Conservation (phyloP, 2,888 invertebrate genomes). For the Napeogenes sylphis region DNA sequence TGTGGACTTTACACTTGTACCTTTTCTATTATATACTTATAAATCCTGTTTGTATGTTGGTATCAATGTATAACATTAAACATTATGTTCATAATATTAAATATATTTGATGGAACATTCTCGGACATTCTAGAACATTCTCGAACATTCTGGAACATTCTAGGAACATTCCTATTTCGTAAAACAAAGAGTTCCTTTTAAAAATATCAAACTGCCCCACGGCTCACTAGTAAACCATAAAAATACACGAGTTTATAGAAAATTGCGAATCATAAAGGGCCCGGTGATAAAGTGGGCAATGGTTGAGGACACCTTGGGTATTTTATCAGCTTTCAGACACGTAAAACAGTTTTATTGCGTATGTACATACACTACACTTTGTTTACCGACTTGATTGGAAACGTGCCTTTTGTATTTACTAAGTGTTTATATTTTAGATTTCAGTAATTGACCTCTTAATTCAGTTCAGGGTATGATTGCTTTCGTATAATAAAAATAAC, state of each 20-base stretch:
- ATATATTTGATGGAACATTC: too few relatives aligned
- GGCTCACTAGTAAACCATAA: constrained; percentile 10
- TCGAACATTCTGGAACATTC: too few relatives aligned
- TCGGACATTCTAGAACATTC: too few relatives aligned
- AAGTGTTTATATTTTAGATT: constrained; percentile 54
- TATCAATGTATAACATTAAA: neutral
- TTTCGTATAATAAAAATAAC: neutral
- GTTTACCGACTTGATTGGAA: constrained; percentile 72
- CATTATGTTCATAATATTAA: too few relatives aligned
- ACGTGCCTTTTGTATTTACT: constrained; percentile 71
- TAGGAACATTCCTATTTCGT: too few relatives aligned
- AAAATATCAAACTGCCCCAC: neutral
- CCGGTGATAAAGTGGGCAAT: constrained; percentile 56
- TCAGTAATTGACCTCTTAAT: constrained; percentile 37
- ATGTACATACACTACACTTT: constrained; percentile 32
- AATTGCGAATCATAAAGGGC: constrained; percentile 71
- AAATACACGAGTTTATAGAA: constrained; percentile 57
- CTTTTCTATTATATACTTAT: neutral
- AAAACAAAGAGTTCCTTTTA: neutral
- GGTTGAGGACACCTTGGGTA: constrained; percentile 52
- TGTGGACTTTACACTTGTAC: neutral
- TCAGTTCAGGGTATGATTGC: constrained; percentile 26
- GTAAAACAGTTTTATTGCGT: constrained; percentile 71
- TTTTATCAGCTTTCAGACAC: constrained; percentile 58
- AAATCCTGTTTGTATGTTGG: neutral